These are phyloP conservation scores for Crotalus viridis DNA, from an alignment of 2,113 vertebrate species.

Conservation along the genomic window DNA sequence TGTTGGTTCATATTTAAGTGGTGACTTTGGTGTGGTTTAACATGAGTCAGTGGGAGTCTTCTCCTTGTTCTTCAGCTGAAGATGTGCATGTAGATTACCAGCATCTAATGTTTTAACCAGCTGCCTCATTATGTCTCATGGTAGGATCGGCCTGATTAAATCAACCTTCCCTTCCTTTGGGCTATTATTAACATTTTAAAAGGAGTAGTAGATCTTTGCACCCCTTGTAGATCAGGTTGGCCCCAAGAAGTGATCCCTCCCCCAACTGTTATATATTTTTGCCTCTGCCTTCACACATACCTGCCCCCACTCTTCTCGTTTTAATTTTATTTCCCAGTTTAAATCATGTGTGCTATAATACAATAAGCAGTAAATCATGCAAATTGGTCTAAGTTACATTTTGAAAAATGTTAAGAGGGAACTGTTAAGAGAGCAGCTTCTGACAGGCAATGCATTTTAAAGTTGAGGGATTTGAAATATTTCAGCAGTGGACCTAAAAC, in stretches of 20 bases:
- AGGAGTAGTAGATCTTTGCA: not conserved
- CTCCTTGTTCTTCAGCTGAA: not conserved
- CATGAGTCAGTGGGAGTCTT: not conserved
- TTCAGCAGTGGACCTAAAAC: constrained; percentile 88
- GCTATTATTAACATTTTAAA: not conserved
- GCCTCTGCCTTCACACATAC: constrained; percentile 35
- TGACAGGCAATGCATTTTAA: constrained; percentile 87
- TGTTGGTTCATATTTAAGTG: not conserved
- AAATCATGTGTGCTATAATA: constrained; percentile 82
- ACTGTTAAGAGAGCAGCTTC: constrained; percentile 80
- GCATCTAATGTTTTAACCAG: not conserved
- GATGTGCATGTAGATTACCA: not conserved
- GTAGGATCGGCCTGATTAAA: not conserved
- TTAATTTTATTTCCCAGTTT: constrained; percentile 79
- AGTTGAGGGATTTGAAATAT: constrained; percentile 87
- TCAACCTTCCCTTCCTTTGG: not conserved
- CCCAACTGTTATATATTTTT: constrained; percentile 53
- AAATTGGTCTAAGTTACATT: constrained; percentile 86
- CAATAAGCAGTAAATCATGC: constrained; percentile 89
- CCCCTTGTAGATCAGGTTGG: constrained; percentile 25
- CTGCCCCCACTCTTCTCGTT: constrained; percentile 28
- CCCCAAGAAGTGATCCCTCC: not conserved
- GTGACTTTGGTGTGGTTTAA: not conserved
- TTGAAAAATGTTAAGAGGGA: constrained; percentile 86
- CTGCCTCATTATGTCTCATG: not conserved